phyloP scores from a whole-genome alignment of 2,797 vertebrate species.

The Chiroxiphia lanceolata region DNA sequence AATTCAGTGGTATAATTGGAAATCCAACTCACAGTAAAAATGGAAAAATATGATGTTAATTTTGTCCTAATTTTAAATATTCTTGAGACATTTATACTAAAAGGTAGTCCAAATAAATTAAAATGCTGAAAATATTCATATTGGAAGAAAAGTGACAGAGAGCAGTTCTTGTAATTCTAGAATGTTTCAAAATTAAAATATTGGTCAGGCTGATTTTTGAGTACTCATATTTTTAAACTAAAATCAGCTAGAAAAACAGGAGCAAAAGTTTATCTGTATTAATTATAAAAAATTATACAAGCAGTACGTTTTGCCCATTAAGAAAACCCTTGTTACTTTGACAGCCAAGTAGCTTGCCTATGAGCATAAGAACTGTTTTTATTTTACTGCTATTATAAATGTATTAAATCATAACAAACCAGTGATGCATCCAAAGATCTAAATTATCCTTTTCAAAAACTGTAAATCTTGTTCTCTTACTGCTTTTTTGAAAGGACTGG shows the following conservation, averaged over 20 bases:
- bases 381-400: constrained; percentile 45
- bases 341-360: not conserved
- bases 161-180: not conserved
- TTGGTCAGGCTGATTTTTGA: not conserved
- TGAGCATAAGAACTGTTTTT: not conserved
- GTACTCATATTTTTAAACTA: not conserved
- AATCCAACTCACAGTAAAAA: not conserved
- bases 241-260: not conserved
- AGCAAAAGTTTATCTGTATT: not conserved
- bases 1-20: not conserved
- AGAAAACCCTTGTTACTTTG: not conserved
- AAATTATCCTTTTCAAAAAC: constrained; percentile 18
- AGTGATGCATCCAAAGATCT: not conserved
- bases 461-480: not conserved
- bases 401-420: not conserved
- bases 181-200: not conserved
- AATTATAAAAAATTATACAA: not conserved
- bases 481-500: not conserved
- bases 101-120: not conserved
- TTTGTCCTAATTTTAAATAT: not conserved
- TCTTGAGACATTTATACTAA: not conserved
- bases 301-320: not conserved
- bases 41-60: not conserved
- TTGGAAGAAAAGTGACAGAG: not conserved
- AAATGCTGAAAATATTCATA: not conserved